Base-by-base conservation (phyloP, 2,888 invertebrate genomes). In the Tiliacea citrago region DNA sequence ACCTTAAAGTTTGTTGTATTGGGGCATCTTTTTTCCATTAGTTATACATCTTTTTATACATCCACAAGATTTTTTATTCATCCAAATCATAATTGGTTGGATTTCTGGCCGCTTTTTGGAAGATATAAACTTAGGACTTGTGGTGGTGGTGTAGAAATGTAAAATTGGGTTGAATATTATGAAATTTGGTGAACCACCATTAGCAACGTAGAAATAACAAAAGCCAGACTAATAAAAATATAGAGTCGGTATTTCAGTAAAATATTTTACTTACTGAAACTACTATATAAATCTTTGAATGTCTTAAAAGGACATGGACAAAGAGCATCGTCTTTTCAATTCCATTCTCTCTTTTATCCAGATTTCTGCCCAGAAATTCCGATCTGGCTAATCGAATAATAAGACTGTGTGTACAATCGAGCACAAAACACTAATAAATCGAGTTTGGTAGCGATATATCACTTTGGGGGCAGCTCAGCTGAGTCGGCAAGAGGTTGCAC, bases 341-440 rank as follows among this genome's bases (percentile, higher is more conserved):
- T n/a, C 24, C 12, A 53, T 69, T 65, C 57, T 53, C 1, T 45
- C 16, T 63, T 51, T 63, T 47, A n/a, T 55, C 6, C 24, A 49
- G 42, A 79, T 73, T 47, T 42, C 42, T 84, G 61, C 39, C n/a
- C 16, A 57, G 57, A n/a, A 39, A 70, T 74, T 81, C 77, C 76
- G 68, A 75, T 55, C 82, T 77, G 83, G 83, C 83, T 84, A 85
- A 88, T 88, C 74, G 86, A 83, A 89, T 88, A 88, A 86, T 89
- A 81, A 88, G 83, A 83, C 81, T 76, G 79, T 83, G 81, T 79
- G 85, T 88, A 91, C 88, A 90, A 83, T 91, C 85, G 88, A 81
- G 89, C 85, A 88, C 90, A 91, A 92, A 93, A 92, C 88, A 91
- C 88, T 88, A 91, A 93, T 93, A 94, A 94, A 94, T 94, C 91